phyloP scores from a whole-genome alignment of 2,113 vertebrate species.

The Phyllostomus discolor region DNA sequence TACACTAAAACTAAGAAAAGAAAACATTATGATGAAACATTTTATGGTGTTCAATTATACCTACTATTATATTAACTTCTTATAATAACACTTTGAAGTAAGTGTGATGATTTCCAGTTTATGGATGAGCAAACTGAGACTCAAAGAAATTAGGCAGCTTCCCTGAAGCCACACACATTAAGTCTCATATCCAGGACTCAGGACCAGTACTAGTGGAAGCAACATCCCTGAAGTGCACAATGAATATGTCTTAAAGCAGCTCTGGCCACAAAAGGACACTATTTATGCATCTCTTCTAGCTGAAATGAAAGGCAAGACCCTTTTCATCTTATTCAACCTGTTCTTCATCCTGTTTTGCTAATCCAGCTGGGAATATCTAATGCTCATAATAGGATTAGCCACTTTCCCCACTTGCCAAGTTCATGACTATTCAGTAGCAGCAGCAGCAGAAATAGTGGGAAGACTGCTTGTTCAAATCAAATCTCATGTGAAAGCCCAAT shows the following conservation, averaged over 20 bases:
- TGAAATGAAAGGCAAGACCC: not conserved
- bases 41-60: not conserved
- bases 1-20: not conserved
- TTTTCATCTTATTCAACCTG: not conserved
- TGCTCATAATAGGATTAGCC: not conserved
- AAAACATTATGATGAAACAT: not conserved
- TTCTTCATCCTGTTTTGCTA: not conserved
- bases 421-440: not conserved
- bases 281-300: not conserved
- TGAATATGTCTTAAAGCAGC: not conserved
- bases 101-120: not conserved
- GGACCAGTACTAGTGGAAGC: not conserved
- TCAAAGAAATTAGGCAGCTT: not conserved
- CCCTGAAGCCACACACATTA: not conserved
- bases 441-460: not conserved
- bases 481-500: not conserved
- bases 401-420: not conserved
- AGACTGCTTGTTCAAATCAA: not conserved
- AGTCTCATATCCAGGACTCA: not conserved
- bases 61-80: not conserved
- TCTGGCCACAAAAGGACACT: not conserved
- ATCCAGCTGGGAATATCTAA: not conserved
- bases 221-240: not conserved
- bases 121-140: not conserved
- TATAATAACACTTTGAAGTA: not conserved